Evolutionary conservation across 2,888 invertebrate species (phyloP).

Genomic region (Lamellibrachia satsuma): DNA sequence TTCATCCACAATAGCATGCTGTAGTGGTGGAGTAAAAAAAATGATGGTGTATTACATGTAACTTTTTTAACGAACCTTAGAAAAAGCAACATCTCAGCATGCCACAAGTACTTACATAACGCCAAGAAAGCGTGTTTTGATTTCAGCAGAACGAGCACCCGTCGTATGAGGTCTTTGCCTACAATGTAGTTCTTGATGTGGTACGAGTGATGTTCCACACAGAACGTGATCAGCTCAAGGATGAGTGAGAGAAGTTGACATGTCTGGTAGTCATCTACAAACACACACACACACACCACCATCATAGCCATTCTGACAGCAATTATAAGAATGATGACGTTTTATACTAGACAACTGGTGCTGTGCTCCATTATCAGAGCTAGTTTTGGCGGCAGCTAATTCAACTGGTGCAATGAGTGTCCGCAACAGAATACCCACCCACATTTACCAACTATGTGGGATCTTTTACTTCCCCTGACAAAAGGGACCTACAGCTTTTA

Average conservation of each 20-base stretch:
- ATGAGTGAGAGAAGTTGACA: slow-evolving; percentile 95
- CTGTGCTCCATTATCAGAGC: too few species aligned
- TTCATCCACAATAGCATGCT: too few species aligned
- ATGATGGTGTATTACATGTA: not conserved
- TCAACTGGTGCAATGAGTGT: too few species aligned
- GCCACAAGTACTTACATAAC: slow-evolving; percentile 73
- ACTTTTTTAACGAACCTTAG: not conserved
- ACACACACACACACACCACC: slow-evolving; percentile 8
- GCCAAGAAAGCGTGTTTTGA: slow-evolving; percentile 97
- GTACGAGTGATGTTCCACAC: slow-evolving; percentile 98
- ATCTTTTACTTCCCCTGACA: too few species aligned
- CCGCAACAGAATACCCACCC: too few species aligned
- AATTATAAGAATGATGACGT: too few species aligned
- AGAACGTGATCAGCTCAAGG: slow-evolving; percentile 94
- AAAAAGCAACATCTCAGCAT: not conserved
- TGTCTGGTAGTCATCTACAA: slow-evolving; percentile 90
- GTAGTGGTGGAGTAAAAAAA: not conserved
- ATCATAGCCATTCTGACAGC: not conserved
- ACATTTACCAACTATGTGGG: too few species aligned
- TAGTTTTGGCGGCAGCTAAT: too few species aligned
- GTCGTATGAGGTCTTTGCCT: slow-evolving; percentile 93
- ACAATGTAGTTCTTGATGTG: slow-evolving; percentile 98
- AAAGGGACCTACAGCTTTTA: too few species aligned
- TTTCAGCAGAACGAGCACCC: slow-evolving; percentile 94
- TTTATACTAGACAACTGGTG: too few species aligned